Conservation (phyloP, 2,888 invertebrate genomes). For the Agrotis puta region DNA sequence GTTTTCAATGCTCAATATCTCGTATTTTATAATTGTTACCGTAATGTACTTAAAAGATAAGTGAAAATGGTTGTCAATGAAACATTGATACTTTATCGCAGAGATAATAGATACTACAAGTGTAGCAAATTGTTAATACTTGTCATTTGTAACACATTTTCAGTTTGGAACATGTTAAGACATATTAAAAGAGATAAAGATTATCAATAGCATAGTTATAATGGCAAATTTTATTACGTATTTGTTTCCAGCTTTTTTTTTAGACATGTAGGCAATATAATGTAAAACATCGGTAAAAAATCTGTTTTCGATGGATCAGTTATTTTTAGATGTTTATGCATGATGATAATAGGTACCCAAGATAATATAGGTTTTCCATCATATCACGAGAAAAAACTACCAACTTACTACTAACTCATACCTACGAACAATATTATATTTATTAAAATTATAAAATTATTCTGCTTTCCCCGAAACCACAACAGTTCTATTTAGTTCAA, state of each 20-base stretch:
- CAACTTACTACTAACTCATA: too few species aligned
- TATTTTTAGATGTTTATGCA: too few species aligned
- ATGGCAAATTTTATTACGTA: background rate
- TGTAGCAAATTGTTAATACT: conserved; percentile 39
- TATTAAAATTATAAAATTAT: background rate
- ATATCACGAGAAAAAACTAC: background rate
- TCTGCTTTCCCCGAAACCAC: background rate
- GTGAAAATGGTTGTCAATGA: conserved; percentile 49
- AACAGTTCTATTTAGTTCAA: conserved; percentile 17
- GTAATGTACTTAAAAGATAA: conserved; percentile 37
- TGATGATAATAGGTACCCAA: too few species aligned
- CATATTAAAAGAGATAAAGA: conserved; percentile 17
- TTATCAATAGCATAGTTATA: background rate
- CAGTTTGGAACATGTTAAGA: conserved; percentile 35
- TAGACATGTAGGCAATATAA: too few species aligned
- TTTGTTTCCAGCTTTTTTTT: background rate
- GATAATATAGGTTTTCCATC: too few species aligned
- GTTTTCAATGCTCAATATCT: too few species aligned
- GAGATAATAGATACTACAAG: conserved; percentile 12
- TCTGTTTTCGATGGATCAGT: too few species aligned
- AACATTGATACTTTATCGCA: conserved; percentile 31
- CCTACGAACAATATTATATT: background rate
- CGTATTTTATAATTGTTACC: conserved; percentile 7
- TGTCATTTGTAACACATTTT: conserved; percentile 30
- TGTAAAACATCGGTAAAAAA: too few species aligned